phyloP scores from a whole-genome alignment of 2,113 vertebrate genomes.

The Vidua macroura region DNA sequence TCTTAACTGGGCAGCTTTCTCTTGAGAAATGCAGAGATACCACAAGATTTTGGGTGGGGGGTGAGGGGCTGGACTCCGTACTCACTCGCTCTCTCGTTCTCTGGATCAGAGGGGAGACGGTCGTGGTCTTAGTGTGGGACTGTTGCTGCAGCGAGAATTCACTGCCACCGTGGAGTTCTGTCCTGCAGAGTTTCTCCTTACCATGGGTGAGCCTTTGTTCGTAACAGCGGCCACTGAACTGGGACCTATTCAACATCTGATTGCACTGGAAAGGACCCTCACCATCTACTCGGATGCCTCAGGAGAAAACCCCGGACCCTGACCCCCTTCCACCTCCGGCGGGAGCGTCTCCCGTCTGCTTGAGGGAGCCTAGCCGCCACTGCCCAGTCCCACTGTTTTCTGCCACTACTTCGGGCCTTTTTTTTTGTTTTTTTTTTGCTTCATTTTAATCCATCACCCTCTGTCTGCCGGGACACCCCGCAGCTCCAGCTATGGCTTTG shows the following conservation, averaged over 20 bases:
- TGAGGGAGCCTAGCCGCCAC: rapidly evolving
- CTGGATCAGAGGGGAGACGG: rapidly evolving
- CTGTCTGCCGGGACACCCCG: rapidly evolving
- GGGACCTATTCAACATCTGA: background rate
- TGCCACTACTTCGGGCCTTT: background rate
- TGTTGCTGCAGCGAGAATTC: background rate
- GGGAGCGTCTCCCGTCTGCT: rapidly evolving
- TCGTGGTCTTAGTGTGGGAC: rapidly evolving
- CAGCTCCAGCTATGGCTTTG: rapidly evolving
- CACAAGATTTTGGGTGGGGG: rapidly evolving
- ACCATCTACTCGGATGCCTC: rapidly evolving
- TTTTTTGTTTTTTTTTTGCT: background rate
- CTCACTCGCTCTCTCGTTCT: rapidly evolving
- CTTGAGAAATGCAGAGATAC: background rate
- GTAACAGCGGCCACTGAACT: rapidly evolving
- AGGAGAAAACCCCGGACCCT: background rate
- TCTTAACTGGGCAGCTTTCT: background rate
- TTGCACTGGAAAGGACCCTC: background rate
- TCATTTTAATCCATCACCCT: background rate
- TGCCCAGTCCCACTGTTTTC: background rate
- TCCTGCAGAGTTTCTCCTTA: background rate
- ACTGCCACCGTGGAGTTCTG: rapidly evolving
- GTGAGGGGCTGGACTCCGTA: background rate
- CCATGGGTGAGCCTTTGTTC: background rate
- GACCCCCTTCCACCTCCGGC: rapidly evolving